These are phyloP conservation scores for Lottia gigantea DNA, from an alignment of 2,888 invertebrate species.

Conservation along the genomic window DNA sequence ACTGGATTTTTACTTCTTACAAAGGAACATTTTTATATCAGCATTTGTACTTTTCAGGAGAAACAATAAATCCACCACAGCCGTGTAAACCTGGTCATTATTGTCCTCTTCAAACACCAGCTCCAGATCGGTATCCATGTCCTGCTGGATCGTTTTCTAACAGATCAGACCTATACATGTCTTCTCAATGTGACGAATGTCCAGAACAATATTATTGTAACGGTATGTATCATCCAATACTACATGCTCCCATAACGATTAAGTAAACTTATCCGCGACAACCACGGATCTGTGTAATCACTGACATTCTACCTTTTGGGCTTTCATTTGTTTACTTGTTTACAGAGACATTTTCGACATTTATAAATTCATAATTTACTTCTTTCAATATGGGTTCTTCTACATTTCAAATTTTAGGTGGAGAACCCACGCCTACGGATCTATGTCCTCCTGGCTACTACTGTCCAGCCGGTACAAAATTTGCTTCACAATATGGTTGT, in stretches of 20 bases:
- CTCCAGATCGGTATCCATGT: slow-evolving; percentile 54
- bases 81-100: slow-evolving; percentile 56
- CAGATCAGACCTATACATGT: slow-evolving; percentile 42
- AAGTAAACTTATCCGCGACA: no score
- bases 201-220: slow-evolving; percentile 51
- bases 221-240: slow-evolving; percentile 35
- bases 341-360: no score
- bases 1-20: no score
- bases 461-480: slow-evolving; percentile 59
- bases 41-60: slow-evolving; percentile 25
- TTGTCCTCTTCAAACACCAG: slow-evolving; percentile 57
- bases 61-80: slow-evolving; percentile 39
- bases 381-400: neutral
- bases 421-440: slow-evolving; percentile 44
- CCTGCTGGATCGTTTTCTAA: slow-evolving; percentile 55
- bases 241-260: no score
- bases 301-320: neutral
- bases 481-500: slow-evolving; percentile 56
- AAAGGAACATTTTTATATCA: no score
- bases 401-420: slow-evolving; percentile 41
- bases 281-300: neutral
- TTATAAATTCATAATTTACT: no score
- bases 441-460: slow-evolving; percentile 61
- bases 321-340: no score
- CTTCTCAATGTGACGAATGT: slow-evolving; percentile 50